Evolutionary conservation across 2,113 vertebrate genomes (phyloP), one percentile per base, ranked within the genome.

Genomic region (Vicugna pacos): DNA sequence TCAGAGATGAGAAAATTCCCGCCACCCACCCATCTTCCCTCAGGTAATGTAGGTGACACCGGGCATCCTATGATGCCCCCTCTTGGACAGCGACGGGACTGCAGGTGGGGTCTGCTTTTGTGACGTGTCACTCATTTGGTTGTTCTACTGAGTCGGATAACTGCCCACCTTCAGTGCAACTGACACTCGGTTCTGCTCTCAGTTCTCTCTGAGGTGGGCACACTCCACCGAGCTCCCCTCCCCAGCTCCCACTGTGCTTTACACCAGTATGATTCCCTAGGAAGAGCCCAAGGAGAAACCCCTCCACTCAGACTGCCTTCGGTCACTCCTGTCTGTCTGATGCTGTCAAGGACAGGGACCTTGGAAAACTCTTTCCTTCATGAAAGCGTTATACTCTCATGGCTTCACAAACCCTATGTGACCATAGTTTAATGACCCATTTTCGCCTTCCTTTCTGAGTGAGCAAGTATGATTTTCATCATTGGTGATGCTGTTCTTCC

Each of bases 61-160:
- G 20, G 32, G 3, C 30, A 7, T 0, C 5, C 1, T 15, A 16
- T 4, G 46, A 35, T 3, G 46, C 2, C 48, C n/a, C 62, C 0
- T 17, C 19, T 3, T 11, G 20, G 32, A 35, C 32, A 7, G 15
- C 0, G 8, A 35, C 60, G 28, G 58, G 42, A 9, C 28, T 65
- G 30, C 19, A 60, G 56, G 56, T 6, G 38, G 32, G 12, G 65
- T 72, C 50, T 1, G 7, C 16, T 35, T 67, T 62, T 38, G 42
- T 52, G 22, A 65, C 6, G 19, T 26, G n/a, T 6, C 22, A 0
- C 12, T 86, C 82, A 38, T 14, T 15, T 5, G 8, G 8, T 22
- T 64, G 26, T 46, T 82, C 42, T 32, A 30, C 15, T 11, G 42
- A 20, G 17, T 54, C 7, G 24, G 26, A 10, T 0, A 32, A 19